phyloP scores from a whole-genome alignment of 2,888 invertebrate genomes.

The Drosophila acutilabella region DNA sequence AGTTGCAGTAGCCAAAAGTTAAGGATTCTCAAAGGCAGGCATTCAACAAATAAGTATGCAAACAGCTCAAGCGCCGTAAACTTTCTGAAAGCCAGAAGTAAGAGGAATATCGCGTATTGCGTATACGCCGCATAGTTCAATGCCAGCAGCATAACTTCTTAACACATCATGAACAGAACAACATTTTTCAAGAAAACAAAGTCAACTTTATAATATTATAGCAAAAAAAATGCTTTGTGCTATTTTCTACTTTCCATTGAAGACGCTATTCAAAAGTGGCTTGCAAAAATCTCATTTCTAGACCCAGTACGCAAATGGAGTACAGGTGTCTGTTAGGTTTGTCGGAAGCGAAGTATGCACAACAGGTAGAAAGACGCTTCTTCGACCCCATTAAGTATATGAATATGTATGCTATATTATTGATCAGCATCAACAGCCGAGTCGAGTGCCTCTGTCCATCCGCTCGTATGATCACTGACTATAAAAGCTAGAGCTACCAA shows the following conservation, averaged over 20 bases:
- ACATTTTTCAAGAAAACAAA: slow-evolving; percentile 20
- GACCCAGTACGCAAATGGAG: too few relatives aligned
- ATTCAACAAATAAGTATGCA: slow-evolving; percentile 55
- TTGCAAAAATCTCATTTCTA: slow-evolving; percentile 12
- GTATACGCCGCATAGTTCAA: slow-evolving; percentile 58
- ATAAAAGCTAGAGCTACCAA: too few relatives aligned
- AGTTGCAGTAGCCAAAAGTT: slow-evolving; percentile 71
- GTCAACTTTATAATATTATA: slow-evolving; percentile 34
- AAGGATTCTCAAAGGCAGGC: slow-evolving; percentile 54
- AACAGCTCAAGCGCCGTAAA: slow-evolving; percentile 51
- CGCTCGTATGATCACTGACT: too few relatives aligned
- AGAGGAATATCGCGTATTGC: slow-evolving; percentile 22
- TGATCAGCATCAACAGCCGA: too few relatives aligned
- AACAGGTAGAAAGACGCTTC: too few relatives aligned
- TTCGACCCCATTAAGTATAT: too few relatives aligned
- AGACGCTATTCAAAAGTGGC: slow-evolving; percentile 14
- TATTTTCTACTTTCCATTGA: slow-evolving; percentile 12
- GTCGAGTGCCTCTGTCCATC: too few relatives aligned
- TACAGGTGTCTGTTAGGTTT: too few relatives aligned
- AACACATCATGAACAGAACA: slow-evolving; percentile 54
- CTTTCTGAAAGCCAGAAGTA: slow-evolving; percentile 33
- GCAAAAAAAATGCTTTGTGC: slow-evolving; percentile 34
- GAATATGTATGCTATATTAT: too few relatives aligned
- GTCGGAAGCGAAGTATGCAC: too few relatives aligned
- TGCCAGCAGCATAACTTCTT: slow-evolving; percentile 59